phyloP scores from a whole-genome alignment of 2,888 invertebrate species.

The Dascillus cervinus region DNA sequence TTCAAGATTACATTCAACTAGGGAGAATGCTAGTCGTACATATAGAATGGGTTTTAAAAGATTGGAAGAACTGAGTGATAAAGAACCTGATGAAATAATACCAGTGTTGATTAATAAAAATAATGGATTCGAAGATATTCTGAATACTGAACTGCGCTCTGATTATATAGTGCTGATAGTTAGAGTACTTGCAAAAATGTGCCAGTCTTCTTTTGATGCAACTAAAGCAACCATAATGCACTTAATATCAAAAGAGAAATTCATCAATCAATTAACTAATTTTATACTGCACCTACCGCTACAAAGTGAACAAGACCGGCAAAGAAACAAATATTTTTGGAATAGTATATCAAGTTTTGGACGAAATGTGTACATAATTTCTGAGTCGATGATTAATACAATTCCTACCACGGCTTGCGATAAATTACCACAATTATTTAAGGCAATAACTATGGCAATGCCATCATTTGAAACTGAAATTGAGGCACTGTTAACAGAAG shows the following conservation, averaged over 20 bases:
- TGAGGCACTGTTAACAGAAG: conserved; percentile 15
- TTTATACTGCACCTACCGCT: conserved; percentile 20
- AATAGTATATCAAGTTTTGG: conserved; percentile 23
- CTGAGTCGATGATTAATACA: conserved; percentile 35
- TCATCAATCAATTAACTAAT: conserved; percentile 19
- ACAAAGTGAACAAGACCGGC: conserved; percentile 13
- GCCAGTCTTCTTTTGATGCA: conserved; percentile 26
- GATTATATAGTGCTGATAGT: conserved; percentile 46
- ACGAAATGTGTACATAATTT: conserved; percentile 20
- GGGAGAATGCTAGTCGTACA: no score
- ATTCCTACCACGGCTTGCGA: conserved; percentile 30
- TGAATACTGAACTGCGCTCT: conserved; percentile 29
- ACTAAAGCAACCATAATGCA: conserved; percentile 20
- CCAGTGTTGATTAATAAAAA: conserved; percentile 40
- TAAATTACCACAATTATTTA: conserved; percentile 26
- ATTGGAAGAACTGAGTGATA: conserved; percentile 40
- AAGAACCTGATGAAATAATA: conserved; percentile 41
- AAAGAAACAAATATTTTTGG: conserved; percentile 19
- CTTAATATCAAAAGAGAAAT: conserved; percentile 15
- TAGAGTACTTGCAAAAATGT: conserved; percentile 41
- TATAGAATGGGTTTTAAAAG: conserved; percentile 40
- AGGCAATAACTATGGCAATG: conserved; percentile 21
- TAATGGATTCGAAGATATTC: conserved; percentile 44
- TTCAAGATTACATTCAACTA: no score
- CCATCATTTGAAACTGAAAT: conserved; percentile 19